Conservation (phyloP, 2,113 vertebrate genomes). For the Uropsilus gracilis region DNA sequence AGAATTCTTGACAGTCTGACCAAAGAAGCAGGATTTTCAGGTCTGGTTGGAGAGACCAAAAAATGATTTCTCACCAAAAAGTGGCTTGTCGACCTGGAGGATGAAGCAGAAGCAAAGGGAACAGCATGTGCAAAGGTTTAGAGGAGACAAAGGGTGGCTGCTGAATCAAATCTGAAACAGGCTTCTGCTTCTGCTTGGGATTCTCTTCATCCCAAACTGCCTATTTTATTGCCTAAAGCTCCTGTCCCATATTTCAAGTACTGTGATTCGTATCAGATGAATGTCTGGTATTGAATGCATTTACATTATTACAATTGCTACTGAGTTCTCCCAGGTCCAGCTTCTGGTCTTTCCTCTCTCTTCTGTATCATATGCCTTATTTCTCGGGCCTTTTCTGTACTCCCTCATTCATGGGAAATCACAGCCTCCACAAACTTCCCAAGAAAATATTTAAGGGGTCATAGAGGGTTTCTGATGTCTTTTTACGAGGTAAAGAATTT, state of each 20-base stretch:
- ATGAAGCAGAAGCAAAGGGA: neutral
- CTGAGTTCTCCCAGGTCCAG: neutral
- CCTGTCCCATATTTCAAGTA: neutral
- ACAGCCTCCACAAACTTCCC: neutral
- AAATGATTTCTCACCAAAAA: neutral
- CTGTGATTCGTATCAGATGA: neutral
- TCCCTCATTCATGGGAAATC: neutral
- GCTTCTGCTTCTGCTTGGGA: neutral
- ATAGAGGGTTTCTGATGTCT: neutral
- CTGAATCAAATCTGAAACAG: neutral
- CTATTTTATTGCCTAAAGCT: neutral
- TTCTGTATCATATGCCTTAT: neutral
- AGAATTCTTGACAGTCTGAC: neutral
- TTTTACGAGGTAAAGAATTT: neutral
- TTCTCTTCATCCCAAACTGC: neutral
- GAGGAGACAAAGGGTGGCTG: accelerated
- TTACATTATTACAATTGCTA: neutral
- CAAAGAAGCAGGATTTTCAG: neutral
- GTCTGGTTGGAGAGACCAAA: neutral
- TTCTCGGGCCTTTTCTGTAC: neutral
- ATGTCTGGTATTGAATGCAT: neutral
- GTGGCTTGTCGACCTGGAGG: neutral
- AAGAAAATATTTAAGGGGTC: neutral
- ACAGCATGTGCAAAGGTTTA: neutral
- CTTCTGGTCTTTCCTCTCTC: neutral